Conservation (phyloP, 1,140 invertebrate species). For the Asobara japonica region DNA sequence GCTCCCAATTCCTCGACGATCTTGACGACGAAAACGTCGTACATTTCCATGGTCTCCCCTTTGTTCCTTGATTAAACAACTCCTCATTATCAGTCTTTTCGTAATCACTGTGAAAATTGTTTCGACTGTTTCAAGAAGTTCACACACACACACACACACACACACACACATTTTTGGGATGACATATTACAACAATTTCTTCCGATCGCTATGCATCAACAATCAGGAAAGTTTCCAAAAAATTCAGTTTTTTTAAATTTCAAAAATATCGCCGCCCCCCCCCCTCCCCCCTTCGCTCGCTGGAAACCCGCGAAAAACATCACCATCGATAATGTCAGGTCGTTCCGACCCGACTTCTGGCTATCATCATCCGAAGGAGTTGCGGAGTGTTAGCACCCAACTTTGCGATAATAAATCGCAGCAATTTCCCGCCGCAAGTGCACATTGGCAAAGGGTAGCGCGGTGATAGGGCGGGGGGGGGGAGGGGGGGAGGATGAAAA, state of each 20-base stretch:
- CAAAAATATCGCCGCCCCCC: no score
- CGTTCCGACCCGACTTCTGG: background rate
- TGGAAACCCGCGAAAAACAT: no score
- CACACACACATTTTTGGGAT: no score
- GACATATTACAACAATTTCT: no score
- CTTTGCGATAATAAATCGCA: conserved; percentile 53
- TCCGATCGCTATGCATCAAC: no score
- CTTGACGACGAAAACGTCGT: conserved; percentile 6
- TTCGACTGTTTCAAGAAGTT: no score
- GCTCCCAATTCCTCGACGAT: conserved; percentile 54
- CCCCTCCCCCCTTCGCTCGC: no score
- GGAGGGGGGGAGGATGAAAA: background rate
- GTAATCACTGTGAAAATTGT: conserved; percentile 5
- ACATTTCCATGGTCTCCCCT: background rate
- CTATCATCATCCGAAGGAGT: conserved; percentile 32
- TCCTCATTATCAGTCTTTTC: background rate
- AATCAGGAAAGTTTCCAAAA: no score
- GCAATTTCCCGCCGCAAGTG: conserved; percentile 49
- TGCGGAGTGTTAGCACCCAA: conserved; percentile 24
- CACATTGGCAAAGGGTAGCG: conserved; percentile 23
- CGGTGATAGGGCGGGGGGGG: background rate
- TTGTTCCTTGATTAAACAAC: conserved; percentile 6
- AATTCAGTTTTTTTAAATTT: no score
- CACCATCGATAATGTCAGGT: background rate
- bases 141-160: no score